Evolutionary conservation across 2,888 invertebrate genomes (phyloP), one percentile per base, ranked within the genome.

Genomic region (Bellardia pandia): DNA sequence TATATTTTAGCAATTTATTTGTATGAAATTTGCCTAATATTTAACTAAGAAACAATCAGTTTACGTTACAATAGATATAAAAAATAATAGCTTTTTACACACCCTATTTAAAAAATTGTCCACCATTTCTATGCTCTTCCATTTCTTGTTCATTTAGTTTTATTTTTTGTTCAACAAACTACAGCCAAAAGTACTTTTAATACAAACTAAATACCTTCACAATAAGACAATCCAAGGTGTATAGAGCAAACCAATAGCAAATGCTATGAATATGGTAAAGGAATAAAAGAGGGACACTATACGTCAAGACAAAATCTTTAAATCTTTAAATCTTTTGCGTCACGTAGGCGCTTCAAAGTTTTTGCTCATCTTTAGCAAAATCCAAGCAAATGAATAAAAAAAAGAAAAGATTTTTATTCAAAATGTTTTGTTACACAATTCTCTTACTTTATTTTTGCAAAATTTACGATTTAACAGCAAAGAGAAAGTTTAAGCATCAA

Each of bases 341-440:
- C 92, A 92, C 92, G 92, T 92, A 92, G 92, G 92, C 90, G 91
- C 91, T 91, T 90, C 89, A 90, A 91, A 92, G 89, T 90, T 91
- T 89, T 88, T 69, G 37, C 33, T 66, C 72, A 62, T 81, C 53
- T 60, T 71, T 6, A 53, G 6, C 13, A 40, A 76, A 72, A 53
- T 37, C 37, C 37, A 77, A 58, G 8, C 7, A 58, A 23, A 40
- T 13, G 7, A 11, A 7, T n/a, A 13, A n/a, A 68, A 51, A 68
- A 68, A 33, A 37, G 16, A 51, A 7, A 60, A 30, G 7, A 69
- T 37, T 79, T 75, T 86, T 83, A 66, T 69, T 79, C 3, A 42
- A 72, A 71, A 33, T 79, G 68, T 66, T 78, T 76, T 66, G 30
- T 62, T 75, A 64, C 42, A 37, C 37, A 37, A 37, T 37, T 3